phyloP scores from a whole-genome alignment of 2,888 invertebrate species.

The Panopea generosa region DNA sequence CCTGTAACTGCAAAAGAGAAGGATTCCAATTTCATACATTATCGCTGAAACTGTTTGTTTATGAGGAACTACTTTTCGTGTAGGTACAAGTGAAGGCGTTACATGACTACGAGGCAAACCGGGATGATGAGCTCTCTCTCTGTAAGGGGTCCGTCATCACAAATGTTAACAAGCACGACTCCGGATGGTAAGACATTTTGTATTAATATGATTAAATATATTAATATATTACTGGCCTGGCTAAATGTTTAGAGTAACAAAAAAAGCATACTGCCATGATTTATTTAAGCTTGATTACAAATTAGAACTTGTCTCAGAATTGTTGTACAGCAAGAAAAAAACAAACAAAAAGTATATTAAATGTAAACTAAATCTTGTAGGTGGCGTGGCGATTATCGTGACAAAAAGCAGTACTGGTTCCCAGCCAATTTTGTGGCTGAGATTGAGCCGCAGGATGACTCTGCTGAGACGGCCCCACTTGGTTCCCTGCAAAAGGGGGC shows the following conservation, averaged over 20 bases:
- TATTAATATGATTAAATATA: too few species aligned
- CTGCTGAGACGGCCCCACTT: slow-evolving; percentile 89
- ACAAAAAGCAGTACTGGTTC: slow-evolving; percentile 95
- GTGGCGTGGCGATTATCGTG: slow-evolving; percentile 98
- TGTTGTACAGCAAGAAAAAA: too few species aligned
- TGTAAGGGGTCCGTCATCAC: slow-evolving; percentile 97
- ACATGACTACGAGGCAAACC: slow-evolving; percentile 94
- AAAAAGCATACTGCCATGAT: too few species aligned
- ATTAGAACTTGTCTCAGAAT: too few species aligned
- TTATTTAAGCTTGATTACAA: too few species aligned
- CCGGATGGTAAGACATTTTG: slow-evolving; percentile 90
- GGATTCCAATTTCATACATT: too few species aligned
- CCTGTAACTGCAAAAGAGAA: too few species aligned
- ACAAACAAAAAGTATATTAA: too few species aligned
- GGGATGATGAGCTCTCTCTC: slow-evolving; percentile 96
- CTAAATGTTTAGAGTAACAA: too few species aligned
- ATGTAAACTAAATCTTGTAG: slow-evolving; percentile 74
- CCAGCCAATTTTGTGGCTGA: slow-evolving; percentile 97
- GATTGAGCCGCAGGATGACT: slow-evolving; percentile 87
- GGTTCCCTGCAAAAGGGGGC: slow-evolving; percentile 94
- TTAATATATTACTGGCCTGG: too few species aligned
- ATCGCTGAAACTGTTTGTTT: too few species aligned
- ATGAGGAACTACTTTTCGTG: too few species aligned
- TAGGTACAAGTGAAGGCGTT: slow-evolving; percentile 88
- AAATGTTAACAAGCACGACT: slow-evolving; percentile 95